phyloP scores from a whole-genome alignment of 2,113 vertebrate species.

The Cottus gobio region DNA sequence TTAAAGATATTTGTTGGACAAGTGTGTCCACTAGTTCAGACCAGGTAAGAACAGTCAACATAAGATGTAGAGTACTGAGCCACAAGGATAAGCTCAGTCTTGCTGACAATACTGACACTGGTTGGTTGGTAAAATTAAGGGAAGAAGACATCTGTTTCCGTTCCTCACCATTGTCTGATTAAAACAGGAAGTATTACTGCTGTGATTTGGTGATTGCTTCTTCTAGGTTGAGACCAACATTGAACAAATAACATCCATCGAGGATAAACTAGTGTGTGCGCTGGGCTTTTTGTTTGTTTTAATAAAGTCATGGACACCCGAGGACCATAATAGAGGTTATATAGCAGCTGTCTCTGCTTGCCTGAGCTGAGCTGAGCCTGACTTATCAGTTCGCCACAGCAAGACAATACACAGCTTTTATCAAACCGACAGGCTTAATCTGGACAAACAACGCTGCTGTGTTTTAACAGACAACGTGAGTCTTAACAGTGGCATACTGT shows the following conservation, averaged over 20 bases:
- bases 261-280: neutral
- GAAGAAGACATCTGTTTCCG: neutral
- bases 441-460: constrained; percentile 8
- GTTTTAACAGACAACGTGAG: neutral
- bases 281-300: constrained; percentile 45
- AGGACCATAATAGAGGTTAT: constrained; percentile 23
- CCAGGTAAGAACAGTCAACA: neutral
- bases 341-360: constrained; percentile 29
- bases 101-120: neutral
- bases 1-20: constrained; percentile 8
- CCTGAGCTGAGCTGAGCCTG: constrained; percentile 10
- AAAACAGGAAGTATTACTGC: constrained; percentile 29
- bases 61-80: neutral
- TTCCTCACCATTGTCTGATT: neutral
- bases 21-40: neutral
- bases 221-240: neutral
- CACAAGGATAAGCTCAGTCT: no score
- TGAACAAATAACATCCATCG: neutral
- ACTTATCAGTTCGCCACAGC: constrained; percentile 47
- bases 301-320: constrained; percentile 33
- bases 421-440: constrained; percentile 9
- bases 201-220: constrained; percentile 35
- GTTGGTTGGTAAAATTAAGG: neutral
- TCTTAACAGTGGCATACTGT: neutral
- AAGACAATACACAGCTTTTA: constrained; percentile 31